Evolutionary conservation across 1,140 invertebrate genomes (phyloP).

Genomic region (Branchinecta lynchi): DNA sequence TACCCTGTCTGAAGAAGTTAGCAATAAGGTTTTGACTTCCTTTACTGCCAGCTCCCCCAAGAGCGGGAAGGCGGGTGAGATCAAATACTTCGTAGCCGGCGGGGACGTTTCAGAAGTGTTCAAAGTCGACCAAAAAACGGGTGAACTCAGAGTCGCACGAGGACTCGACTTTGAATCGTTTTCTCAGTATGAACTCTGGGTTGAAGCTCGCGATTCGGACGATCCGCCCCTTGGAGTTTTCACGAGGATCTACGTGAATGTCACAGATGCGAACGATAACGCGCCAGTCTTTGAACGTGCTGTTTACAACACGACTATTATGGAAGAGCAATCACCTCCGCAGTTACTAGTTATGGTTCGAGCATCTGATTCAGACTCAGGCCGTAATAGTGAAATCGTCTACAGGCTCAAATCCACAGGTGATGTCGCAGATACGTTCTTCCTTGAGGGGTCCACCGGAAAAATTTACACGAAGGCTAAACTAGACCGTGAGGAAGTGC

Average conservation of each 20-base stretch:
- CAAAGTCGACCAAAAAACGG: slow-evolving; percentile 55
- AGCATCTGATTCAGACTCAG: slow-evolving; percentile 72
- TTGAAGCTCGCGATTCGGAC: slow-evolving; percentile 73
- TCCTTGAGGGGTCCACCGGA: slow-evolving; percentile 59
- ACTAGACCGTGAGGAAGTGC: slow-evolving; percentile 74
- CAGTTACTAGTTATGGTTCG: slow-evolving; percentile 54
- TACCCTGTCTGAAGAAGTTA: slow-evolving; percentile 19
- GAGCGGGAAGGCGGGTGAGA: slow-evolving; percentile 43
- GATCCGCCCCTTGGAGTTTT: slow-evolving; percentile 55
- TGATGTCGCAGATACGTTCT: slow-evolving; percentile 43
- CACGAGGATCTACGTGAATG: slow-evolving; percentile 54
- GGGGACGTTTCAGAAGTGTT: slow-evolving; percentile 77
- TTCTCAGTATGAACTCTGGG: slow-evolving; percentile 72
- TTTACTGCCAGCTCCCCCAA: slow-evolving; percentile 41
- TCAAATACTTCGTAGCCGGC: slow-evolving; percentile 70
- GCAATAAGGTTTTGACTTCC: slow-evolving; percentile 29
- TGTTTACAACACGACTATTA: slow-evolving; percentile 64
- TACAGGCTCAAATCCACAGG: slow-evolving; percentile 50
- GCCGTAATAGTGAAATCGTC: slow-evolving; percentile 63
- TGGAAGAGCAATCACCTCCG: slow-evolving; percentile 71
- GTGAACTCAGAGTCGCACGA: slow-evolving; percentile 54
- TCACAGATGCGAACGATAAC: slow-evolving; percentile 85
- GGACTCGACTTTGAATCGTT: slow-evolving; percentile 77
- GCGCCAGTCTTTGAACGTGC: slow-evolving; percentile 58
- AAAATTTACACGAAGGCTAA: slow-evolving; percentile 65